These are phyloP conservation scores for Plutomurus gul DNA, from an alignment of 1,140 invertebrate genomes.

Conservation along the genomic window DNA sequence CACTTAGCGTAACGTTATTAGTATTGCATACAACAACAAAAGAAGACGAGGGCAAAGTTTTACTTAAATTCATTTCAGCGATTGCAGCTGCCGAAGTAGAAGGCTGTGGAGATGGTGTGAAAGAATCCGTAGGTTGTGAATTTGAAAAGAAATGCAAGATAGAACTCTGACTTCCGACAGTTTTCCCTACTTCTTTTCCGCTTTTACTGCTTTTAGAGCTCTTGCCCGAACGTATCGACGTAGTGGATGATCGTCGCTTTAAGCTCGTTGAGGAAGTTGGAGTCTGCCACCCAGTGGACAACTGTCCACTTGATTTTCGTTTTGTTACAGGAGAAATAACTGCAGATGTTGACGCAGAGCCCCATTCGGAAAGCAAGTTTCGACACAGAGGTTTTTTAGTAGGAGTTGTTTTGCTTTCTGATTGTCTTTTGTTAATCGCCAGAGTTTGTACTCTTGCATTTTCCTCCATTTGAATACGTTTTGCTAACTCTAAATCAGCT, in stretches of 20 bases:
- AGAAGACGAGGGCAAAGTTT: neutral
- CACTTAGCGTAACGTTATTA: too few species aligned
- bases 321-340: neutral
- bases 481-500: neutral
- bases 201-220: neutral
- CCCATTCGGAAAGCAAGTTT: conserved; percentile 6
- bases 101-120: neutral
- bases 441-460: neutral
- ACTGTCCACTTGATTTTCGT: neutral
- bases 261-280: neutral
- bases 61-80: neutral
- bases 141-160: neutral
- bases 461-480: conserved; percentile 6
- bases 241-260: neutral
- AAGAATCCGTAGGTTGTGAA: neutral
- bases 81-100: neutral
- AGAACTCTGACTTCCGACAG: neutral
- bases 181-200: neutral
- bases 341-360: neutral
- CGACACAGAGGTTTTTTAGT: neutral
- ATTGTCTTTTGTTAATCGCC: neutral
- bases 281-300: neutral
- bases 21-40: neutral
- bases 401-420: neutral
- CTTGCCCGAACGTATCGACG: neutral